Base-by-base conservation (phyloP, 2,797 vertebrate genomes). In the Tinamus major region DNA sequence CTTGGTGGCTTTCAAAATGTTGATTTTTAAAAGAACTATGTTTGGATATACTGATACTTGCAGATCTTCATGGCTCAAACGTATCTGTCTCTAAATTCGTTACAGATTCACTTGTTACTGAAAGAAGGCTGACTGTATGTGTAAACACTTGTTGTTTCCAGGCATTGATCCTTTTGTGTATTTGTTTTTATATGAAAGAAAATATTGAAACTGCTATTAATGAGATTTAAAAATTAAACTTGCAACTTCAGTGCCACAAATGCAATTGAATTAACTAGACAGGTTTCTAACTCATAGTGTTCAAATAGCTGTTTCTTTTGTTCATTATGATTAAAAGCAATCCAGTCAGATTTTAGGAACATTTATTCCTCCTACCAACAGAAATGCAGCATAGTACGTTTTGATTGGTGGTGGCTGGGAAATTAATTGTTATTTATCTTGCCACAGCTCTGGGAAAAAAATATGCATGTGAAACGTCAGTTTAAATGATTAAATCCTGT, bases 361-460 rank as follows among this genome's bases (percentile, higher is more conserved):
- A 77, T 84, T 87, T 78, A 37, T 89, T 72, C 65, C 69, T 89
- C 8, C 46, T 76, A 33, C 6, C 20, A 3, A 42, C 49, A 75
- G 41, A 81, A 79, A 84, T 58, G 6, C 18, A 87, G 75, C 10
- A 80, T 58, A 77, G 31, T 18, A 56, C 18, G 49, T 62, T 46
- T 77, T 85, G 10, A 56, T 80, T 63, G 18, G 12, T 78, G 65
- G 24, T 6, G 4, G 13, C 20, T 87, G 33, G 75, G 64, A 65
- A 80, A 84, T 76, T 26, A 90, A 61, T 65, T 74, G 4, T 70
- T 59, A 85, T 75, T 93, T 87, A 79, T 83, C 79, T 63, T 68
- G 80, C 14, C 8, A 85, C 13, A n/a, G 26, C 48, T 53, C 61
- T 18, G 20, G 27, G 4, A 29, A n/a, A 74, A 6, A 74, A 6